Percentiles rank a stretch among this genome's conserved stretches.
Evolutionary conservation across 2,113 vertebrate genomes (phyloP).

Genomic region (Cygnus atratus): DNA sequence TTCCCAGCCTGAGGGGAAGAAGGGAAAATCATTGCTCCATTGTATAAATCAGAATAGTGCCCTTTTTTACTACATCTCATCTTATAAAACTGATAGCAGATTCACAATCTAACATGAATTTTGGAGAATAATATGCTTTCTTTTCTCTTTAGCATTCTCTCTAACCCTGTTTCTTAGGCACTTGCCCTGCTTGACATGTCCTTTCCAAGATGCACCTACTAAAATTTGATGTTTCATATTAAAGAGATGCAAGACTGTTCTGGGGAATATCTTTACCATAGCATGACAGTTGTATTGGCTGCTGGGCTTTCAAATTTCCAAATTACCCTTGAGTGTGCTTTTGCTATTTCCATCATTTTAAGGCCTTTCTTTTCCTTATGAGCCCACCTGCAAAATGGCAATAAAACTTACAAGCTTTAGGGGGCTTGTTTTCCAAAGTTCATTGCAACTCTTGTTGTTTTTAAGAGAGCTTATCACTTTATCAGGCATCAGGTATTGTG

Average conservation of each 20-base stretch:
- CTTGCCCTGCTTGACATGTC: background rate
- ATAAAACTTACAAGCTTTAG: constrained; percentile 50
- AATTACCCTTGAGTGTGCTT: background rate
- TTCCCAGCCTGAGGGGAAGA: background rate
- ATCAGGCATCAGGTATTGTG: constrained; percentile 3
- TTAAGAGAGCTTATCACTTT: constrained; percentile 52
- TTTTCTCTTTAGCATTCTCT: background rate
- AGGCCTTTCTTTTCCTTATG: constrained; percentile 14
- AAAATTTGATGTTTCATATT: background rate
- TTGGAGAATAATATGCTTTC: background rate
- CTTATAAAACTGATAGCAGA: background rate
- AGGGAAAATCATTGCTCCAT: background rate
- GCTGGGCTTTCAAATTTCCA: constrained; percentile 6
- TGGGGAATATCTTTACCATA: background rate
- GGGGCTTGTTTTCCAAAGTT: constrained; percentile 44
- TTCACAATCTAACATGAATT: background rate
- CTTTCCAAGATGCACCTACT: background rate
- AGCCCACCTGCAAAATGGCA: constrained; percentile 53
- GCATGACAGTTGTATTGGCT: background rate
- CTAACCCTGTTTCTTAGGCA: background rate
- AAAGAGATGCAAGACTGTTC: background rate
- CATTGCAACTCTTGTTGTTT: background rate
- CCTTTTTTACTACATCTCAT: background rate
- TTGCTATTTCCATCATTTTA: constrained; percentile 27
- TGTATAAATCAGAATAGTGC: background rate